phyloP scores from a whole-genome alignment of 2,888 invertebrate species.

The Mylabris sibirica region DNA sequence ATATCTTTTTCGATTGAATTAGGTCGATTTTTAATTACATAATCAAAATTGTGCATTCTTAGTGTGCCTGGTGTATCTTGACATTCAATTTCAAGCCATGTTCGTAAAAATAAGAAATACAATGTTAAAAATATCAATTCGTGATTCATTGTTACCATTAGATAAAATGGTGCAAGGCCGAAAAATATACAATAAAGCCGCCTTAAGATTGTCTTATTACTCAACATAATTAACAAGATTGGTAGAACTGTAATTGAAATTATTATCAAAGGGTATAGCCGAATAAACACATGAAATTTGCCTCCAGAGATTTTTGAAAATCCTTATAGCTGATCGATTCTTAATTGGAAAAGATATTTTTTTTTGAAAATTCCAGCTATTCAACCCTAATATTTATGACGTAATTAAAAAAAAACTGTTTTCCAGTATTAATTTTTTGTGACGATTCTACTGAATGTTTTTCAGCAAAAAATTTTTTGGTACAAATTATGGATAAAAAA shows the following conservation, averaged over 20 bases:
- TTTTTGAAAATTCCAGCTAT: too few species aligned
- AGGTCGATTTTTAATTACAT: slow-evolving; percentile 18
- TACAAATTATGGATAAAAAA: too few species aligned
- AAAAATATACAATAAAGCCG: slow-evolving; percentile 45
- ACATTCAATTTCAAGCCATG: slow-evolving; percentile 46
- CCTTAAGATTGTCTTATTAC: slow-evolving; percentile 42
- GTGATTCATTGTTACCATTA: slow-evolving; percentile 49
- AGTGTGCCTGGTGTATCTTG: slow-evolving; percentile 35
- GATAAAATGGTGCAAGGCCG: slow-evolving; percentile 49
- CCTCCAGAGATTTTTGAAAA: too few species aligned
- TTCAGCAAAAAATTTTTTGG: too few species aligned
- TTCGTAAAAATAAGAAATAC: slow-evolving; percentile 43
- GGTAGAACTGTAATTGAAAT: slow-evolving; percentile 34
- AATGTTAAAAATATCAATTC: slow-evolving; percentile 48
- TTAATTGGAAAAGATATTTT: too few species aligned
- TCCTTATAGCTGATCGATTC: too few species aligned
- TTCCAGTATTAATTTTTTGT: too few species aligned
- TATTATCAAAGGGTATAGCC: too few species aligned
- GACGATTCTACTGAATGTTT: too few species aligned
- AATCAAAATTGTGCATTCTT: slow-evolving; percentile 39
- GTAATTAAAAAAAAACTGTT: too few species aligned
- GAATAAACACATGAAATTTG: too few species aligned
- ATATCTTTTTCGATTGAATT: slow-evolving; percentile 40
- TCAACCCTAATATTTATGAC: too few species aligned
- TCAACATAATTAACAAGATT: slow-evolving; percentile 45